phyloP scores from a whole-genome alignment of 2,888 invertebrate genomes.

The Conomelus anceps region DNA sequence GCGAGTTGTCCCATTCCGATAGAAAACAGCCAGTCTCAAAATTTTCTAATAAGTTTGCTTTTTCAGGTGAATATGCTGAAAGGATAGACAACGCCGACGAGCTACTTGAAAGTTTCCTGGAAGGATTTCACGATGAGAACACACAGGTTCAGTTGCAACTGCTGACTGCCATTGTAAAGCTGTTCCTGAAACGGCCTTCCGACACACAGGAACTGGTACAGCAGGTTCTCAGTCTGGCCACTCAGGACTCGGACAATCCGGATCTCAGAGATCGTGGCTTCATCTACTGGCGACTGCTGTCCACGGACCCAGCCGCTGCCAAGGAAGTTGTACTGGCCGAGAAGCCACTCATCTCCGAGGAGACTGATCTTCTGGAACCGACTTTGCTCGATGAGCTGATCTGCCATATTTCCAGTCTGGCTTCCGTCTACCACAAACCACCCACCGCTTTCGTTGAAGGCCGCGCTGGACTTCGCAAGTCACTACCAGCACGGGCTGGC shows the following conservation, averaged over 20 bases:
- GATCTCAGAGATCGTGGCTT: conserved; percentile 97
- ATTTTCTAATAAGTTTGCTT: too few species aligned
- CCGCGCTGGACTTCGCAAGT: conserved; percentile 62
- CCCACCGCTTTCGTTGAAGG: conserved; percentile 98
- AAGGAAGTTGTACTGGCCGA: conserved; percentile 98
- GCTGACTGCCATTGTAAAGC: conserved; percentile 94
- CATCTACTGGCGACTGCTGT: conserved; percentile 97
- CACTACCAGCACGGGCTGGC: conserved; percentile 54
- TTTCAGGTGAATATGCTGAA: conserved; percentile 94
- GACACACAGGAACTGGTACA: conserved; percentile 98
- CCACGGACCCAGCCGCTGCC: conserved; percentile 98
- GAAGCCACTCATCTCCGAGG: conserved; percentile 97
- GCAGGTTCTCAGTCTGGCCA: conserved; percentile 80
- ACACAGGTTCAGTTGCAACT: conserved; percentile 94
- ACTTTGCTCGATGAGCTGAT: conserved; percentile 95
- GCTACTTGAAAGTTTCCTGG: conserved; percentile 92
- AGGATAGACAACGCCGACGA: conserved; percentile 99
- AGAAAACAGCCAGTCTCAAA: too few species aligned
- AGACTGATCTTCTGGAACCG: conserved; percentile 95
- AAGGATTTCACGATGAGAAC: conserved; percentile 96
- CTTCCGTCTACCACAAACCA: conserved; percentile 98
- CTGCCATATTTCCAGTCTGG: conserved; percentile 95
- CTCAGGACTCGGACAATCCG: conserved; percentile 95
- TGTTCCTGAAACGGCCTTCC: conserved; percentile 95
- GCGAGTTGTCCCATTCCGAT: too few species aligned